Percentiles rank a stretch among this genome's conserved stretches.
Evolutionary conservation across 1,140 invertebrate species (phyloP).

Genomic region (Aleiodes sp.): DNA sequence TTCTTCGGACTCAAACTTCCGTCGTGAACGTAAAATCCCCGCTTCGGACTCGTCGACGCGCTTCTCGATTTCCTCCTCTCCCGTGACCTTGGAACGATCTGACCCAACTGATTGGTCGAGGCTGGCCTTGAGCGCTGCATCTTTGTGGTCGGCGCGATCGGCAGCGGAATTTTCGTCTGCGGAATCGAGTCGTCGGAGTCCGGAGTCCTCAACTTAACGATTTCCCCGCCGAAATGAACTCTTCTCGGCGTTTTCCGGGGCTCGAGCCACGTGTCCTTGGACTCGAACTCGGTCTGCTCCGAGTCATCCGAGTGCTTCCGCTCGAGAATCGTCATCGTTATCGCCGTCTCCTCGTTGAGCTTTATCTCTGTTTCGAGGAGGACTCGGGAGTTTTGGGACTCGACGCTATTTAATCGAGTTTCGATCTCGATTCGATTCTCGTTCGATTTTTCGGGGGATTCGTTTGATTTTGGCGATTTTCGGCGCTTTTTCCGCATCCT

Average conservation of each 20-base stretch:
- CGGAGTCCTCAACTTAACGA: slow-evolving; percentile 83
- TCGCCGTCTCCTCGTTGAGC: slow-evolving; percentile 78
- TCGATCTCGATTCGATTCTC: slow-evolving; percentile 22
- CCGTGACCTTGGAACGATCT: too few relatives aligned
- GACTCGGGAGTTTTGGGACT: slow-evolving; percentile 65
- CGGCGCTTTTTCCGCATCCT: slow-evolving; percentile 35
- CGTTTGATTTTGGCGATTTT: slow-evolving; percentile 4
- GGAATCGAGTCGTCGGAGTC: slow-evolving; percentile 73
- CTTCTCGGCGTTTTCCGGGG: slow-evolving; percentile 58
- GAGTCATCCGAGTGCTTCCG: slow-evolving; percentile 68
- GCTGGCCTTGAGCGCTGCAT: slow-evolving; percentile 47
- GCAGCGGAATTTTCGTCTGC: slow-evolving; percentile 59
- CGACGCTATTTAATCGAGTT: slow-evolving; percentile 14
- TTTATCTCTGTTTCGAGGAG: slow-evolving; percentile 84
- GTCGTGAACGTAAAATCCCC: slow-evolving; percentile 53
- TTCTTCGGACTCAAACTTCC: slow-evolving; percentile 59
- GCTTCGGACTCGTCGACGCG: slow-evolving; percentile 63
- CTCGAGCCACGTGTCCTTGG: slow-evolving; percentile 35
- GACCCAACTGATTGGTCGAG: too few relatives aligned
- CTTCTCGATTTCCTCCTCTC: slow-evolving; percentile 45
- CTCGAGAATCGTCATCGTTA: slow-evolving; percentile 83
- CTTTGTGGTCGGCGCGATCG: slow-evolving; percentile 57
- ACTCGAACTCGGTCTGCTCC: slow-evolving; percentile 44
- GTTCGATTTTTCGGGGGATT: too few relatives aligned
- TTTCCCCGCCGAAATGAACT: slow-evolving; percentile 84